Conservation (phyloP, 2,113 vertebrate genomes). For the Oncorhynchus masou region DNA sequence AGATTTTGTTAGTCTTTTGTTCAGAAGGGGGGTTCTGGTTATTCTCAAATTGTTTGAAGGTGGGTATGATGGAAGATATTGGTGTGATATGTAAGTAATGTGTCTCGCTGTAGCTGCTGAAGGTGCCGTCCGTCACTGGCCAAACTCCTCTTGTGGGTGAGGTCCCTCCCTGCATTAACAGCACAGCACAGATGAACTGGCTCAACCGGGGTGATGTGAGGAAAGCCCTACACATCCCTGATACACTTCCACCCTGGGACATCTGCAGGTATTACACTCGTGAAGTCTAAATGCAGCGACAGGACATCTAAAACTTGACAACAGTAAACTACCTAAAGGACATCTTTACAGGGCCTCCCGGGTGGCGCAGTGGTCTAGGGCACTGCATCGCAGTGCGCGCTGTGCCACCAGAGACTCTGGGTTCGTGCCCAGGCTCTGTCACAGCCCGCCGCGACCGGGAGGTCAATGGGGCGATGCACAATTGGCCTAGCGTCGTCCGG, state of each 20-base stretch:
- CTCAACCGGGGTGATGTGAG: constrained; percentile 73
- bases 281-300: background rate
- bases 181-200: constrained; percentile 71
- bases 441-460: too few species aligned
- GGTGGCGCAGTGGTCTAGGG: too few species aligned
- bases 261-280: constrained; percentile 69
- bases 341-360: too few species aligned
- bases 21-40: background rate
- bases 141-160: constrained; percentile 12
- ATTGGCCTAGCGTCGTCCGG: too few species aligned
- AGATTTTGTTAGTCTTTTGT: background rate
- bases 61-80: background rate
- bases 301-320: background rate
- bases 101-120: background rate
- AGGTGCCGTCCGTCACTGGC: constrained; percentile 23
- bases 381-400: too few species aligned
- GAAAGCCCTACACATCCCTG: constrained; percentile 74
- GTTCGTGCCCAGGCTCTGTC: too few species aligned
- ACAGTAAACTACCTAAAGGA: background rate
- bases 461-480: too few species aligned
- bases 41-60: background rate
- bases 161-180: constrained; percentile 74
- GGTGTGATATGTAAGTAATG: background rate
- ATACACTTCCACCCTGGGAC: constrained; percentile 68
- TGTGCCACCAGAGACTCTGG: too few species aligned